Evolutionary conservation across 35 echinoderm and acorn worm genomes (phyloP).

Genomic region (Lytechinus pictus): DNA sequence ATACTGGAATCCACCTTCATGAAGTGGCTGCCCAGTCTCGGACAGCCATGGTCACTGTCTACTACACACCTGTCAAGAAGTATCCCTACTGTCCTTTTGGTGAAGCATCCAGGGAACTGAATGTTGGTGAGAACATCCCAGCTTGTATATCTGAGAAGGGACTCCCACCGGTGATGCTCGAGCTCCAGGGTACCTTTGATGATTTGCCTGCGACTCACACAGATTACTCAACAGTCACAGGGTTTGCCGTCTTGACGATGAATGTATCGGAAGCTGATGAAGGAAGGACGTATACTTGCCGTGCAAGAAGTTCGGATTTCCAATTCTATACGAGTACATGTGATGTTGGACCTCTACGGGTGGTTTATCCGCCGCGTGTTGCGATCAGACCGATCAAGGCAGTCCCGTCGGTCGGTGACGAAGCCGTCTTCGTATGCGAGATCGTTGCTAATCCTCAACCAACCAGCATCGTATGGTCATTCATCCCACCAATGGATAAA

Average conservation of each 20-base stretch:
- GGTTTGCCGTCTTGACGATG: slow-evolving; percentile 50
- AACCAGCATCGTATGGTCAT: slow-evolving; percentile 40
- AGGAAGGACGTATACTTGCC: slow-evolving; percentile 55
- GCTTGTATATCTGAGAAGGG: slow-evolving; percentile 57
- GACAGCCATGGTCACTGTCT: slow-evolving; percentile 44
- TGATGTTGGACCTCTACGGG: slow-evolving; percentile 54
- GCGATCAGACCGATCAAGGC: slow-evolving; percentile 54
- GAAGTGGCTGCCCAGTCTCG: slow-evolving; percentile 23
- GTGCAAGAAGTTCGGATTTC: slow-evolving; percentile 57
- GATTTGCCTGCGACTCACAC: neutral
- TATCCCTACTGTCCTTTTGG: slow-evolving; percentile 62
- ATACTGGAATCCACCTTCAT: neutral
- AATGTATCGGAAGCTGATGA: slow-evolving; percentile 52
- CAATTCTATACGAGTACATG: slow-evolving; percentile 57
- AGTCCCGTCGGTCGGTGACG: slow-evolving; percentile 24
- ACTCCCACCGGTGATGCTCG: slow-evolving; percentile 37
- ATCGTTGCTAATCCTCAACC: slow-evolving; percentile 49
- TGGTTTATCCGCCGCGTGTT: slow-evolving; percentile 54
- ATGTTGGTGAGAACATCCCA: slow-evolving; percentile 49
- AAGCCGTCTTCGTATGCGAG: slow-evolving; percentile 63
- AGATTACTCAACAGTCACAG: slow-evolving; percentile 26
- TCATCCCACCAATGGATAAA: slow-evolving; percentile 49
- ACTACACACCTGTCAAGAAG: slow-evolving; percentile 54
- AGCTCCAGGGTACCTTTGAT: neutral
- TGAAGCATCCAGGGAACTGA: slow-evolving; percentile 27